phyloP scores from a whole-genome alignment of 2,888 invertebrate genomes.

The Girardia tigrina region DNA sequence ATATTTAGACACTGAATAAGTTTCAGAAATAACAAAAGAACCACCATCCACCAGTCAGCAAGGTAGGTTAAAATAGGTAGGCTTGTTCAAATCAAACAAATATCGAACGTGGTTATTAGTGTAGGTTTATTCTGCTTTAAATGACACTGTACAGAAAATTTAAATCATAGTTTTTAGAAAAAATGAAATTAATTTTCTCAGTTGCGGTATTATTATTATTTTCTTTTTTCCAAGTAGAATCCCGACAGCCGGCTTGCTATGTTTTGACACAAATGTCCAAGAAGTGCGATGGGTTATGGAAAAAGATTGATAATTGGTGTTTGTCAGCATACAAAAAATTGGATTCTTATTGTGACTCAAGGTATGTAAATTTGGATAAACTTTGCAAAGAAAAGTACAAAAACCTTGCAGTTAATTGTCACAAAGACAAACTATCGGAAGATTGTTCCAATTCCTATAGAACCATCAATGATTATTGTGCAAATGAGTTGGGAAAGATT shows the following conservation, averaged over 20 bases:
- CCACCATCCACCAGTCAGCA: too few relatives aligned
- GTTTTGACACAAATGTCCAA: slow-evolving; percentile 2
- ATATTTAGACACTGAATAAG: too few relatives aligned
- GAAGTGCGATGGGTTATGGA: neutral
- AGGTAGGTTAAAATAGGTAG: neutral
- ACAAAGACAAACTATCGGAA: neutral
- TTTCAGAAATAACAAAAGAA: too few relatives aligned
- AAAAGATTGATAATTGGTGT: slow-evolving; percentile 1
- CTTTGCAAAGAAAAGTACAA: neutral
- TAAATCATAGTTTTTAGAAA: neutral
- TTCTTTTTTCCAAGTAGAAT: neutral
- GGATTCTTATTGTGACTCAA: neutral
- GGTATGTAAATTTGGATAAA: slow-evolving; percentile 14
- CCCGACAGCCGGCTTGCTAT: neutral
- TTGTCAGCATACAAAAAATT: neutral
- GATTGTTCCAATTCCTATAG: neutral
- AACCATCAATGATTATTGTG: neutral
- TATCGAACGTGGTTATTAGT: neutral
- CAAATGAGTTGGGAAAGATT: neutral
- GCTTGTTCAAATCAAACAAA: neutral
- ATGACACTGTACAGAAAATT: neutral
- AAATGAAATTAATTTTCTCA: neutral
- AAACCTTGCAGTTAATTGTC: neutral
- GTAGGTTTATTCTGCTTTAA: neutral
- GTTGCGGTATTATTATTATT: neutral